Evolutionary conservation across 2,797 vertebrate species (phyloP), one percentile per base, ranked within the genome.

Genomic region (Chloroceryle inda): DNA sequence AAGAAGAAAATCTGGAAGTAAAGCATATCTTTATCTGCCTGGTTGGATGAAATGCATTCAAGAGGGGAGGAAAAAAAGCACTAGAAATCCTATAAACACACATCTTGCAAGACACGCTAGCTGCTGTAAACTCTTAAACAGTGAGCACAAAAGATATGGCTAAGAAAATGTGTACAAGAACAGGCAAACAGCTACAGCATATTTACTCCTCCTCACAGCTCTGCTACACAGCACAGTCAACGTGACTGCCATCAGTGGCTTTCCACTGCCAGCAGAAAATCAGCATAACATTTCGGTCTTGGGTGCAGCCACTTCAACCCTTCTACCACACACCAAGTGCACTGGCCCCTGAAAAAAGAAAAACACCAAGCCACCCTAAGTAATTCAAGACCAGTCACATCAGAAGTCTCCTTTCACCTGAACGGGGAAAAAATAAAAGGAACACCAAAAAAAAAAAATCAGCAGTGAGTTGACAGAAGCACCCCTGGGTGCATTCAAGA

Each of bases 171-270:
- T 6, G 40, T 14, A 29, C 8, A 3, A 85, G 88, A 90, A 62
- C 67, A 85, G 74, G 79, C 11, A 68, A 92, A 27, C 67, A 83
- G 58, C 88, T 84, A 24, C 59, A 47, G 7, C 40, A 40, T 26
- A 8, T 77, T 53, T 31, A 22, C 63, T 88, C 7, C 84, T 90
- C 5, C 71, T 76, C 87, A 38, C 91, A 95, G 73, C 73, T 58
- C 67, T 64, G 68, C 90, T 11, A 7, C 19, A 2, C 73, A 77
- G 52, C 82, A 61, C 69, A 80, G 6, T 17, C 77, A 68, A 27
- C 5, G 26, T 5, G 31, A 24, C 63, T 78, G 68, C 63, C 79
- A 67, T 35, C 76, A 45, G n/a, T 14, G 68, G 58, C 40, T 75
- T 71, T 40, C 59, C 38, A 26, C 69, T 58, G 69, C 58, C 72